phyloP scores from a whole-genome alignment of 2,113 vertebrate genomes.

The Origma solitaria region DNA sequence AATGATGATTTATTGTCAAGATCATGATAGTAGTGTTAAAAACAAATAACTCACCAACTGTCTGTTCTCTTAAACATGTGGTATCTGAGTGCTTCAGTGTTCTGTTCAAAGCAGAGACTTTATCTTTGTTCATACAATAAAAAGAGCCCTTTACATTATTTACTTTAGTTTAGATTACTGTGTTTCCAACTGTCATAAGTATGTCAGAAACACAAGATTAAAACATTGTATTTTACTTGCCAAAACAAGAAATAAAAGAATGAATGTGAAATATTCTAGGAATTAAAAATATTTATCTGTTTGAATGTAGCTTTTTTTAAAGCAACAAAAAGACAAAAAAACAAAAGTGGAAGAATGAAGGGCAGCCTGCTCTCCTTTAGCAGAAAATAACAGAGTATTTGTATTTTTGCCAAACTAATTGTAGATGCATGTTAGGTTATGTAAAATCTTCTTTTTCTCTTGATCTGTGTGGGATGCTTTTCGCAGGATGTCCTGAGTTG shows the following conservation, averaged over 20 bases:
- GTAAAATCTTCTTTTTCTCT: background rate
- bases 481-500: background rate
- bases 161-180: background rate
- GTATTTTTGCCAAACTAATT: background rate
- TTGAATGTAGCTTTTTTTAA: background rate
- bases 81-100: background rate
- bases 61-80: conserved; percentile 49
- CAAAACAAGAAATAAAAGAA: background rate
- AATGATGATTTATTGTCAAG: conserved; percentile 5
- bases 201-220: background rate
- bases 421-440: background rate
- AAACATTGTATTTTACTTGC: background rate
- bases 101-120: conserved; percentile 2
- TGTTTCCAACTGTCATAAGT: background rate
- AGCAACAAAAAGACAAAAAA: background rate
- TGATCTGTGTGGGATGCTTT: background rate
- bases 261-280: background rate
- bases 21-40: conserved; percentile 53
- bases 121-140: background rate
- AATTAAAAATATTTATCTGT: background rate
- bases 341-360: background rate
- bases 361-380: background rate
- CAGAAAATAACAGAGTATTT: background rate
- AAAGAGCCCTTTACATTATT: background rate
- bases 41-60: conserved; percentile 58